Conservation (phyloP, 92 coral and sea anemone genomes). For the Nematostella vectensis region DNA sequence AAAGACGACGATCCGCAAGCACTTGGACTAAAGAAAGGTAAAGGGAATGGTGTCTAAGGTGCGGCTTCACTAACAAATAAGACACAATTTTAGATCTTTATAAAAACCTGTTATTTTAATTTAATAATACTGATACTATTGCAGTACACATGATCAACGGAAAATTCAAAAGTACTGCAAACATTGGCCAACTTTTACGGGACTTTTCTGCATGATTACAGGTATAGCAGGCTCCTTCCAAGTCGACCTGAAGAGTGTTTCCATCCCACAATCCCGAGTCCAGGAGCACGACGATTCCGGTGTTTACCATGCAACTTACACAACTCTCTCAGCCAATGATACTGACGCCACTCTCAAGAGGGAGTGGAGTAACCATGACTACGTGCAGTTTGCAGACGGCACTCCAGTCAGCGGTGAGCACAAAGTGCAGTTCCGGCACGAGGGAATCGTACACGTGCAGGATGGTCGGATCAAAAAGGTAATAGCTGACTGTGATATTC, state of each 20-base stretch:
- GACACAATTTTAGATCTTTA: too few relatives aligned
- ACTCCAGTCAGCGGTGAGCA: constrained; percentile 69
- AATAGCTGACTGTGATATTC: too few relatives aligned
- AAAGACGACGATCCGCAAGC: constrained; percentile 59
- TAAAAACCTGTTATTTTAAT: too few relatives aligned
- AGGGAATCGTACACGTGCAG: constrained; percentile 43
- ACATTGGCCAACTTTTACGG: too few relatives aligned
- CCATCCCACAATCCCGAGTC: constrained; percentile 23
- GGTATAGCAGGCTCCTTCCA: constrained; percentile 80
- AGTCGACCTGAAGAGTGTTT: constrained; percentile 38
- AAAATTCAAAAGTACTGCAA: too few relatives aligned
- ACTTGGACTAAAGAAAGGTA: constrained; percentile 82
- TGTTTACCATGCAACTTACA: constrained; percentile 55
- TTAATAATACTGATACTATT: too few relatives aligned
- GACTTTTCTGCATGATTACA: too few relatives aligned
- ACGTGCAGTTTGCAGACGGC: constrained; percentile 75
- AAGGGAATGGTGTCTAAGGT: too few relatives aligned
- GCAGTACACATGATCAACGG: too few relatives aligned
- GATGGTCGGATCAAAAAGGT: constrained; percentile 52
- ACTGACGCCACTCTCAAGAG: constrained; percentile 63
- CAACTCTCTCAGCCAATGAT: constrained; percentile 40
- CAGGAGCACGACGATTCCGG: constrained; percentile 92
- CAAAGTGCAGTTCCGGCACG: constrained; percentile 64
- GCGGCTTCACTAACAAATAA: too few relatives aligned
- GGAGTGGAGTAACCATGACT: constrained; percentile 83